Evolutionary conservation across 2,797 vertebrate species (phyloP), one percentile per base, ranked within the genome.

Genomic region (Eptatretus atami): DNA sequence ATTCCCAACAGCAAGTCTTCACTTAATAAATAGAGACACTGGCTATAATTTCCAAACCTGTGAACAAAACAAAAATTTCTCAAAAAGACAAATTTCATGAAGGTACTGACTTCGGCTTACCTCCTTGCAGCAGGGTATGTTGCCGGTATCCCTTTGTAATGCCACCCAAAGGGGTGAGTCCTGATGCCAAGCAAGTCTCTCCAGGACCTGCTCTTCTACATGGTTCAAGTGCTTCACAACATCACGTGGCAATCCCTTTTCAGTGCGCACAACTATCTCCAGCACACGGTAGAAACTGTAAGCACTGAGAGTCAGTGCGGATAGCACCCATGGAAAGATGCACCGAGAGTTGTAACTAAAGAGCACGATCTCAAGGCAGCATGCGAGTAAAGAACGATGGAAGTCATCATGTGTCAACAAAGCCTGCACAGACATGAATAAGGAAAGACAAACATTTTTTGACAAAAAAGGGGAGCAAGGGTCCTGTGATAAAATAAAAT

Each of bases 281-380:
- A 98, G 95, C 53, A 95, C 88, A 88, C 94, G 57, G 67, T 93
- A 98, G 71, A 95, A 95, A 71, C 87, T 83, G 75, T 92, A 98
- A 0, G 87, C 79, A 2, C 71, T 73, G 66, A 92, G 74, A 69
- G 79, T 73, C 53, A 94, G 80, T 66, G 82, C 70, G 15, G 78
- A 76, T 64, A 93, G 77, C 75, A 90, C 83, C 90, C 90, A 98
- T 52, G 90, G 90, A 68, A 98, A 98, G 52, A 79, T 92, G 55
- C 82, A 80, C 57, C 83, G 82, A 53, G 88, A 95, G 70, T 82
- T 90, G 74, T 98, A 94, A 2, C 86, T 79, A 44, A 95, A 98
- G 44, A 98, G 73, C 67, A 95, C 84, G 2, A 95, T 80, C 76
- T 98, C 90, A 73, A 95, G 70, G 73, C 86, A 90, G 68, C 90